Percentiles rank a stretch among this genome's conserved stretches.
Evolutionary conservation across 2,113 vertebrate species (phyloP).

Genomic region (Atherinomorus stipes): DNA sequence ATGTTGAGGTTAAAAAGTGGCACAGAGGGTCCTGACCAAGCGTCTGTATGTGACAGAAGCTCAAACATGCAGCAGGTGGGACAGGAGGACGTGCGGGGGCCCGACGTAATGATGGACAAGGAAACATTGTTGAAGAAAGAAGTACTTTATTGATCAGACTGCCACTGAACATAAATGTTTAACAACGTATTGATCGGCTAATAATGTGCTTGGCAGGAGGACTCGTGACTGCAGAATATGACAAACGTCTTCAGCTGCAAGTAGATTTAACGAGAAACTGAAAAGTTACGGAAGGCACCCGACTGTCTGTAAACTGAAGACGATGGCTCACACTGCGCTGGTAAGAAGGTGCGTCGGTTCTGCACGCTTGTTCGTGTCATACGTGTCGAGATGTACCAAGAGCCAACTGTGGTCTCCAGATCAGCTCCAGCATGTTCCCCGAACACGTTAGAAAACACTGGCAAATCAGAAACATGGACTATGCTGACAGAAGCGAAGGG

Average conservation of each 20-base stretch:
- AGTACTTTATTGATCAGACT: slow-evolving; percentile 41
- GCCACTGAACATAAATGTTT: slow-evolving; percentile 14
- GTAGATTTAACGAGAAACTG: not conserved
- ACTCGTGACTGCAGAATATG: not conserved
- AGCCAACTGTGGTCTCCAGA: too few species aligned
- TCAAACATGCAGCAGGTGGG: not conserved
- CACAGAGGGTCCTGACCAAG: not conserved
- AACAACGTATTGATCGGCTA: slow-evolving; percentile 6
- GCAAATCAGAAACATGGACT: too few species aligned
- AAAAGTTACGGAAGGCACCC: slow-evolving; percentile 29
- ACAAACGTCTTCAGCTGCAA: not conserved
- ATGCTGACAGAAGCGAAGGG: too few species aligned
- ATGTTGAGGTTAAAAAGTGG: slow-evolving; percentile 4
- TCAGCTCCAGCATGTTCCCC: too few species aligned
- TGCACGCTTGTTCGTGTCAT: too few species aligned
- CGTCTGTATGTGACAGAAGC: not conserved
- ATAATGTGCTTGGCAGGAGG: not conserved
- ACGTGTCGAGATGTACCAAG: too few species aligned
- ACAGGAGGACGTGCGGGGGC: not conserved
- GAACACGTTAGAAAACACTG: too few species aligned
- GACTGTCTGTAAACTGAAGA: not conserved
- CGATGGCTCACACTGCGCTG: not conserved
- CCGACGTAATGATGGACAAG: not conserved
- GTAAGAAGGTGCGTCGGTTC: not conserved
- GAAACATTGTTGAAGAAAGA: not conserved